These are phyloP conservation scores for Oncorhynchus masou DNA, from an alignment of 2,113 vertebrate species.

Conservation along the genomic window DNA sequence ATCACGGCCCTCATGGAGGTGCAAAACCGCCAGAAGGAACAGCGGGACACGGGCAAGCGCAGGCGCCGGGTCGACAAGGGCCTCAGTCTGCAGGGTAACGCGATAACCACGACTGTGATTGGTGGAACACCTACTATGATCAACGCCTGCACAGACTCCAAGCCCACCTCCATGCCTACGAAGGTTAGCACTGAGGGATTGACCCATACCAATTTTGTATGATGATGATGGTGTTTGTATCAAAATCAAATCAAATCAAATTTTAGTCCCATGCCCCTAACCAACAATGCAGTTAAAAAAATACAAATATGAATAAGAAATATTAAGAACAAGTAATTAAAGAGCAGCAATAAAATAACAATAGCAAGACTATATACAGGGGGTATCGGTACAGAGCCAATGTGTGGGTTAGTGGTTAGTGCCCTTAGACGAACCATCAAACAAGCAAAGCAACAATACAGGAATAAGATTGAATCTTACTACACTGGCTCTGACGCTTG, in stretches of 20 bases:
- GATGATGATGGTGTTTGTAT: neutral
- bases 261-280: too few relatives aligned
- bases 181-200: conserved; percentile 71
- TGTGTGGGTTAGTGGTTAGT: too few relatives aligned
- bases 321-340: neutral
- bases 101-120: conserved; percentile 4
- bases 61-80: conserved; percentile 83
- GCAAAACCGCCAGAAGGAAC: conserved; percentile 92
- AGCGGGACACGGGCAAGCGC: conserved; percentile 84
- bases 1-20: conserved; percentile 90
- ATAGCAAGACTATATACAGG: too few relatives aligned
- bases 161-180: conserved; percentile 81
- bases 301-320: neutral
- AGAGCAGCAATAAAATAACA: too few relatives aligned
- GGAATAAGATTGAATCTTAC: too few relatives aligned
- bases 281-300: too few relatives aligned
- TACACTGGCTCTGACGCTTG: too few relatives aligned
- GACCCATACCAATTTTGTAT: too few relatives aligned
- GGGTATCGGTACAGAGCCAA: too few relatives aligned
- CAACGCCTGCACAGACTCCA: conserved; percentile 66
- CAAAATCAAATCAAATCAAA: too few relatives aligned
- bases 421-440: too few relatives aligned
- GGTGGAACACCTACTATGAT: conserved; percentile 24
- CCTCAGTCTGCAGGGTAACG: conserved; percentile 78
- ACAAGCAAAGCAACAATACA: too few relatives aligned